Conservation (phyloP, 2,797 vertebrate genomes). For the Leptodactylus fallax region DNA sequence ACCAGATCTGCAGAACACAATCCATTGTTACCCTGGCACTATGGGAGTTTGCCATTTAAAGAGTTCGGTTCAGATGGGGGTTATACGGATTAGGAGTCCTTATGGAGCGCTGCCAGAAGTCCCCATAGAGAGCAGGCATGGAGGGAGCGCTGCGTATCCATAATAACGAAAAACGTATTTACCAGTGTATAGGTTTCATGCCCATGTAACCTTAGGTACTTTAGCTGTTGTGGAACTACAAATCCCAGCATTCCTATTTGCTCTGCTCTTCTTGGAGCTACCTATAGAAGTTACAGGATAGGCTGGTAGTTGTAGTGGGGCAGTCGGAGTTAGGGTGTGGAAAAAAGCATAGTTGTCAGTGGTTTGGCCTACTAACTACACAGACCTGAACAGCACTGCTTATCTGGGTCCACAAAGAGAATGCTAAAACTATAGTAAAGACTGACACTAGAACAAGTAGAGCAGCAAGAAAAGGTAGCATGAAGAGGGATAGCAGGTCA, state of each 20-base stretch:
- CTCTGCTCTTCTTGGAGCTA: not conserved
- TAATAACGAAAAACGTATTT: not conserved
- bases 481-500: too few relatives aligned
- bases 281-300: too few relatives aligned
- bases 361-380: too few relatives aligned
- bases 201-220: too few relatives aligned
- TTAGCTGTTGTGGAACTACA: too few relatives aligned
- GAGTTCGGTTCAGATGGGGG: not conserved
- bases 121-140: not conserved
- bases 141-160: not conserved
- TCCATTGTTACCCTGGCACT: constrained; percentile 27
- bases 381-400: not conserved
- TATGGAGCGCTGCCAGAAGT: not conserved
- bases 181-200: too few relatives aligned
- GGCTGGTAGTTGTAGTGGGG: too few relatives aligned
- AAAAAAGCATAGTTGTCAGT: too few relatives aligned
- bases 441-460: not conserved
- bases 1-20: constrained; percentile 7
- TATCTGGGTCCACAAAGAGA: not conserved
- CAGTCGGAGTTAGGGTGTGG: too few relatives aligned
- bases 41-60: not conserved
- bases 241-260: not conserved
- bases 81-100: not conserved
- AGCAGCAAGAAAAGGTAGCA: too few relatives aligned
- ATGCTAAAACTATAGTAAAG: not conserved